These are phyloP conservation scores for Apotomis turbidana DNA, from an alignment of 2,888 invertebrate genomes.

Conservation along the genomic window DNA sequence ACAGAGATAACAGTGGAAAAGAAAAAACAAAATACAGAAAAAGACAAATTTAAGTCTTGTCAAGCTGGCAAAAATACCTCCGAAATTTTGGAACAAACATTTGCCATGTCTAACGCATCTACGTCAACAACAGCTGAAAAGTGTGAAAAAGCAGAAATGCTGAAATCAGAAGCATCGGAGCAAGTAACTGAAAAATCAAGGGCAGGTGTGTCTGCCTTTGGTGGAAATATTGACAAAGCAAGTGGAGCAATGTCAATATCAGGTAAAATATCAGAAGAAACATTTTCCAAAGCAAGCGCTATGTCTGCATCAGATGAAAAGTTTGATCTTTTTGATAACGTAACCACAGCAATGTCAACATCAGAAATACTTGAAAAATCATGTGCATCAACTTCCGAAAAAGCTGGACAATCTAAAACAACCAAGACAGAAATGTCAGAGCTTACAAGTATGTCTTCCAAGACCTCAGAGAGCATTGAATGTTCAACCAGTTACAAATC, in stretches of 20 bases:
- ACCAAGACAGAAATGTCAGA: slow-evolving; percentile 27
- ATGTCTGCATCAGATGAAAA: slow-evolving; percentile 23
- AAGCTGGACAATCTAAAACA: slow-evolving; percentile 40
- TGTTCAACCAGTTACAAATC: slow-evolving; percentile 44
- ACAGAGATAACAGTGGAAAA: slow-evolving; percentile 43
- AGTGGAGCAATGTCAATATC: slow-evolving; percentile 24
- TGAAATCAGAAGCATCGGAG: slow-evolving; percentile 43
- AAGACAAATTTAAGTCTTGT: slow-evolving; percentile 43
- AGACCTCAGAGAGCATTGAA: slow-evolving; percentile 23
- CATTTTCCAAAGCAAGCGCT: slow-evolving; percentile 43
- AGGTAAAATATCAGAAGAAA: slow-evolving; percentile 35
- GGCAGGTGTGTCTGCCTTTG: slow-evolving; percentile 7
- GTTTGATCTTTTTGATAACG: slow-evolving; percentile 39
- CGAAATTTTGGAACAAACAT: slow-evolving; percentile 43
- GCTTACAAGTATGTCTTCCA: slow-evolving; percentile 23
- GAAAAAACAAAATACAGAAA: slow-evolving; percentile 45
- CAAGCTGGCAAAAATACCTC: slow-evolving; percentile 30
- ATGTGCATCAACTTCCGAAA: slow-evolving; percentile 32
- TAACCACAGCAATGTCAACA: slow-evolving; percentile 39
- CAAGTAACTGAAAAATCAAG: not conserved
- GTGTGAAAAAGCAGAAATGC: slow-evolving; percentile 34
- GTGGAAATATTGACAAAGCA: slow-evolving; percentile 31
- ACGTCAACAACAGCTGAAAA: not conserved
- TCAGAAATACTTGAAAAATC: not conserved
- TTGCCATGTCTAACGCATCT: slow-evolving; percentile 43